These are phyloP conservation scores for Acanthurus tractus DNA, from an alignment of 2,797 vertebrate species.

Conservation along the genomic window DNA sequence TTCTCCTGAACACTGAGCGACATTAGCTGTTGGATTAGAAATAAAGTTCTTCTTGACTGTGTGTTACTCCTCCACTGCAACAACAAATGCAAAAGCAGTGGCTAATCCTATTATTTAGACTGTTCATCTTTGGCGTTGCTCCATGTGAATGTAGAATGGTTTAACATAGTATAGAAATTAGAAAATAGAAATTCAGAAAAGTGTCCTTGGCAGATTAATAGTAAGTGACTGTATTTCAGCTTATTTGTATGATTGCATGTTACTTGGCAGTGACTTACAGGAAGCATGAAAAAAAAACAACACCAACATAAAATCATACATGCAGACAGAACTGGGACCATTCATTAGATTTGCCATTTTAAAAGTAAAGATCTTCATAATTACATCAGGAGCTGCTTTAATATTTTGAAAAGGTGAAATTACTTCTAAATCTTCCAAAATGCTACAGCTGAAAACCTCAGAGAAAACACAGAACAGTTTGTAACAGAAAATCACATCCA, in stretches of 20 bases:
- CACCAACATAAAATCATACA: background rate
- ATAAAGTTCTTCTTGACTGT: conserved; percentile 64
- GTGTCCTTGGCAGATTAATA: conserved; percentile 9
- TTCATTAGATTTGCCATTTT: conserved; percentile 6
- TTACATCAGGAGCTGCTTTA: background rate
- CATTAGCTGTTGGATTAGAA: conserved; percentile 32
- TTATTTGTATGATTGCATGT: background rate
- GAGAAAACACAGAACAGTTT: conserved; percentile 25
- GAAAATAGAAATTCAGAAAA: no score
- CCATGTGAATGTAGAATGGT: conserved; percentile 14
- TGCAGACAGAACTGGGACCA: background rate
- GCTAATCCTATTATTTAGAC: conserved; percentile 66
- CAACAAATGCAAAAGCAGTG: conserved; percentile 54
- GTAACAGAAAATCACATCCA: conserved; percentile 51
- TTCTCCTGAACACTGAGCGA: background rate
- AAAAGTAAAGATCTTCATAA: background rate
- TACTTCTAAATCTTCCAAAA: conserved; percentile 23
- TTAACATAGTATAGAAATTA: background rate
- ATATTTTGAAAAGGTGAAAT: conserved; percentile 18
- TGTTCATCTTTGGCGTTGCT: conserved; percentile 39
- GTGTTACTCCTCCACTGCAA: conserved; percentile 51
- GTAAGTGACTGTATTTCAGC: background rate
- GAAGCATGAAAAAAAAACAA: background rate
- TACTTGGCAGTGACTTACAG: background rate
- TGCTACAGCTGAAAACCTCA: conserved; percentile 7